A percentile compares a stretch with the other conserved stretches of the same genome.
Conservation (phyloP, 2,113 vertebrate species). For the Hemicordylus capensis region DNA sequence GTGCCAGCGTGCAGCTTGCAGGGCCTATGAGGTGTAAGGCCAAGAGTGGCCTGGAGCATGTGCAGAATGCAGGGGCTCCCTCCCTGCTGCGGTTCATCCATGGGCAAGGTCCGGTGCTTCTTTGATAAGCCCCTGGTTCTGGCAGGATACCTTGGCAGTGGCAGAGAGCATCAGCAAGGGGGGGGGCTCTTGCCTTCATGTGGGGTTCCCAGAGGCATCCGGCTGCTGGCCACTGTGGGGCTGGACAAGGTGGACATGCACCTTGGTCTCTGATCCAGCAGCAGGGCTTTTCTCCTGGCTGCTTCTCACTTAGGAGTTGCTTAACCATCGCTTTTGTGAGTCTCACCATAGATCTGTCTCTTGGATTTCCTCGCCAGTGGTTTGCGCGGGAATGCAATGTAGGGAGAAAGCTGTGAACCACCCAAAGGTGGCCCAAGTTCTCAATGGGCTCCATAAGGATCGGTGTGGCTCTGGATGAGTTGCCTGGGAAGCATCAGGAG, state of each 20-base stretch:
- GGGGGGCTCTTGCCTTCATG: too few relatives aligned
- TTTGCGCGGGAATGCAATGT: not conserved
- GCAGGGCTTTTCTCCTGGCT: too few relatives aligned
- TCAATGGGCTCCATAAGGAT: too few relatives aligned
- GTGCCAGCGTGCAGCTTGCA: not conserved
- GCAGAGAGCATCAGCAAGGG: too few relatives aligned
- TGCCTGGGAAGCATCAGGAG: not conserved
- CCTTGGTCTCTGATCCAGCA: too few relatives aligned
- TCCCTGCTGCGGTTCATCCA: not conserved
- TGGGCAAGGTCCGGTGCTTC: not conserved
- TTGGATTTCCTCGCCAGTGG: too few relatives aligned
- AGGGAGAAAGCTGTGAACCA: not conserved
- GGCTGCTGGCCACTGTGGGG: too few relatives aligned
- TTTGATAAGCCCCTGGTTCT: not conserved
- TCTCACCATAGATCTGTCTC: not conserved
- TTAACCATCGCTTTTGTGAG: too few relatives aligned
- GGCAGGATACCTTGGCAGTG: not conserved
- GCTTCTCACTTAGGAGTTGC: too few relatives aligned
- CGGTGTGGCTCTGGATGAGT: not conserved
- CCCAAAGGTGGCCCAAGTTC: not conserved
- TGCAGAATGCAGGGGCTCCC: not conserved
- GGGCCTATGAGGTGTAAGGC: not conserved
- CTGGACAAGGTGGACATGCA: too few relatives aligned
- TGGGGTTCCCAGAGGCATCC: too few relatives aligned
- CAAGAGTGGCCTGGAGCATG: not conserved